These are phyloP conservation scores for Rallus crepitans DNA, from an alignment of 2,797 vertebrate species.

Conservation along the genomic window DNA sequence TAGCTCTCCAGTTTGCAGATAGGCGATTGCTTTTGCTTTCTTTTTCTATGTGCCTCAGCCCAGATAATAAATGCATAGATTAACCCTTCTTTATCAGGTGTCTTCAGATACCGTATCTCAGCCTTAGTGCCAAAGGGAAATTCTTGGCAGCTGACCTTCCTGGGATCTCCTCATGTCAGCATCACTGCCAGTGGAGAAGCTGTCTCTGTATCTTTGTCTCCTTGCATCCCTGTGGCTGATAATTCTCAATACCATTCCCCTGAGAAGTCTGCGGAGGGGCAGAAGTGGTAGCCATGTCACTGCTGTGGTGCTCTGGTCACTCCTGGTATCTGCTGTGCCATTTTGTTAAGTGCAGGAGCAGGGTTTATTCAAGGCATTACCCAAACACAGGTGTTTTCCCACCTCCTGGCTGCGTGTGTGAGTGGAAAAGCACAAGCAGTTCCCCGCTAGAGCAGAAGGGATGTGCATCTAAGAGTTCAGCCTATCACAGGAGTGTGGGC, in stretches of 20 bases:
- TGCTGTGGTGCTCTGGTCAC: background rate
- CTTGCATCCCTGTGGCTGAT: background rate
- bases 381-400: background rate
- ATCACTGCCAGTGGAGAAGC: background rate
- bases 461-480: background rate
- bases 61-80: background rate
- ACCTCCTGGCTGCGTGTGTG: background rate
- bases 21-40: background rate
- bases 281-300: background rate
- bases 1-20: background rate
- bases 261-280: background rate
- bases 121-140: background rate
- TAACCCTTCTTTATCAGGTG: background rate
- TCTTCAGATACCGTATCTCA: background rate
- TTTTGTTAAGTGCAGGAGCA: background rate
- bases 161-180: background rate
- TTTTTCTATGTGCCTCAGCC: background rate
- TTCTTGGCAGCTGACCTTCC: background rate
- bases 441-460: background rate
- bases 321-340: accelerated
- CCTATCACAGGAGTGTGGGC: background rate
- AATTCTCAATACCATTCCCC: background rate
- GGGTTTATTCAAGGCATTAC: background rate
- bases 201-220: background rate
- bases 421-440: background rate